Evolutionary conservation across 2,113 vertebrate species (phyloP), one percentile per base, ranked within the genome.

Genomic region (Colossoma macropomum): DNA sequence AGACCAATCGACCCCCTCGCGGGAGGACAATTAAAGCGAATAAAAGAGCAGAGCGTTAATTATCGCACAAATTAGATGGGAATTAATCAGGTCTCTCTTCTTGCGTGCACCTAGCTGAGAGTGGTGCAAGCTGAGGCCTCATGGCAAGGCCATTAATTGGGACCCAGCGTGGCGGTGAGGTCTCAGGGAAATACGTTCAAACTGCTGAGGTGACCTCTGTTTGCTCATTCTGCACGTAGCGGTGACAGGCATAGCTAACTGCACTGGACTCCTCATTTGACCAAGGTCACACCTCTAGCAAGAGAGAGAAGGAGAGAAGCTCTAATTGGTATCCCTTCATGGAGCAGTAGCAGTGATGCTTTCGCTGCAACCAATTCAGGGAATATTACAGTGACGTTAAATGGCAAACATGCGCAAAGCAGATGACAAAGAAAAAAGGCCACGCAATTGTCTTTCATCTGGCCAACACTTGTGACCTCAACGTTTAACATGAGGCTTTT

Each of bases 21-120:
- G 92, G 90, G 93, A 94, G 83, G 89, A 93, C 92, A 93, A 93
- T 93, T 92, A 91, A 80, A 88, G 82, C 79, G 87, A 93, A 92
- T 94, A 91, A 94, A 94, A 94, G 95, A 90, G 91, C 91, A 85
- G 87, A 90, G 91, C 92, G 92, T 94, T 94, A 95, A 95, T 95
- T 95, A 94, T 94, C 92, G 92, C 90, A 92, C 89, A 91, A 94
- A 96, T 95, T 94, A 93, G 87, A 89, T 87, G 86, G 88, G 92
- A 93, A 94, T 94, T 93, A 94, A 94, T 94, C 90, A 94, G 94
- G 93, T 93, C 19, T 11, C 91, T 90, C 89, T 94, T 90, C 63
- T 63, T 63, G 85, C 85, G 88, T 88, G 86, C 81, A 85, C 84
- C 93, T 87, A 79, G 86, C 89, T 88, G 88, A 90, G 86, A 88